These are phyloP conservation scores for Lissonota sp. DNA, from an alignment of 2,888 invertebrate genomes.

Conservation along the genomic window DNA sequence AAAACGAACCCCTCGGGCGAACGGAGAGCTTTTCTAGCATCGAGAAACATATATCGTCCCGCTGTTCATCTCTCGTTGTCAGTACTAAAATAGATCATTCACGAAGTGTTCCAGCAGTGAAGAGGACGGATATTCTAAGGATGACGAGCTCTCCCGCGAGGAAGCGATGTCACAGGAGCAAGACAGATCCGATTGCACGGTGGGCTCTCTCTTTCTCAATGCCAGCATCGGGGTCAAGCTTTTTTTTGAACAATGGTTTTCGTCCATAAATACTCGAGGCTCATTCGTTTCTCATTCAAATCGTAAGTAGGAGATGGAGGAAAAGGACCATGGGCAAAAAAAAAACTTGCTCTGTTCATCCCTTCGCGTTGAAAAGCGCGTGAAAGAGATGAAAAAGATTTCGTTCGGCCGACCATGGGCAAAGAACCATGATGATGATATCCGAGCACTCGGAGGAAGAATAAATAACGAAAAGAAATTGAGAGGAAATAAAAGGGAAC, in stretches of 20 bases:
- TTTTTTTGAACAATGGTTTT: conserved; percentile 8
- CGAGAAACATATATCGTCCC: conserved; percentile 16
- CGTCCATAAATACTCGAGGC: conserved; percentile 1
- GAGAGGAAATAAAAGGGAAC: too few relatives aligned
- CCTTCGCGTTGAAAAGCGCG: background rate
- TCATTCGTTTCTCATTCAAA: conserved; percentile 4
- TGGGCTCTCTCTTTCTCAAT: background rate
- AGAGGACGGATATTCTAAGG: too few relatives aligned
- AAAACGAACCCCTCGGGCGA: conserved; percentile 13
- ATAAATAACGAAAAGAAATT: too few relatives aligned
- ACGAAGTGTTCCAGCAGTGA: background rate
- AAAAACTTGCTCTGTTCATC: conserved; percentile 14
- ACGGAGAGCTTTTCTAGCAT: conserved; percentile 5
- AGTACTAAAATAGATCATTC: background rate
- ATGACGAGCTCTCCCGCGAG: background rate
- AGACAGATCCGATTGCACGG: conserved; percentile 15
- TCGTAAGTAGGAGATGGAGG: conserved; percentile 1
- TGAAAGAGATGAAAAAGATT: too few relatives aligned
- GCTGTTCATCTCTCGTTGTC: background rate
- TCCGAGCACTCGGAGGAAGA: too few relatives aligned
- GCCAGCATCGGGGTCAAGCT: background rate
- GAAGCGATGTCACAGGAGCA: background rate
- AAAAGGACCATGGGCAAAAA: background rate
- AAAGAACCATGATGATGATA: too few relatives aligned
- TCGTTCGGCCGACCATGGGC: too few relatives aligned